A percentile compares a stretch with the other conserved stretches of the same genome.
phyloP scores from a whole-genome alignment of 1,140 invertebrate species.

The Penaeus vannamei region DNA sequence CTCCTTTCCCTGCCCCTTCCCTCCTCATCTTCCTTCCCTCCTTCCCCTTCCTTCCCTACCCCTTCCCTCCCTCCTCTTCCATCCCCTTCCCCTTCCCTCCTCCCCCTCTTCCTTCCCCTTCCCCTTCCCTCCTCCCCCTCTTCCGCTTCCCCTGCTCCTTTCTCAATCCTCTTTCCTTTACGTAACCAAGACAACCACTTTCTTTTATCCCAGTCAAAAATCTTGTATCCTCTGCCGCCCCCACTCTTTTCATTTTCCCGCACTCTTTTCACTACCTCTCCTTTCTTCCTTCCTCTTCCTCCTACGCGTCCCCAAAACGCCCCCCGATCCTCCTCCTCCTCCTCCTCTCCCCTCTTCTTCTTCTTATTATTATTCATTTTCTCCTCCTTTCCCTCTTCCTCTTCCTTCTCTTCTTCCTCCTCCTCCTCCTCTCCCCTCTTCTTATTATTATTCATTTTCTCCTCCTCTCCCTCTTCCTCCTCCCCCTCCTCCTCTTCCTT shows the following conservation, averaged over 20 bases:
- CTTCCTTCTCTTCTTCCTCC: not conserved
- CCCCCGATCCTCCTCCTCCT: too few relatives aligned
- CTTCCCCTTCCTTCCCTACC: not conserved
- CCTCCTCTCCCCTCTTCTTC: too few relatives aligned
- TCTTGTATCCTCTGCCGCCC: not conserved
- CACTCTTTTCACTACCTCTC: too few relatives aligned
- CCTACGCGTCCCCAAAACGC: too few relatives aligned
- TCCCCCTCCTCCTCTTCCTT: too few relatives aligned
- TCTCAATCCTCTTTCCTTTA: not conserved
- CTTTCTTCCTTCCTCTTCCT: too few relatives aligned
- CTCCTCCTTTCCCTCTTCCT: not conserved
- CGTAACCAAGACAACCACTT: not conserved
- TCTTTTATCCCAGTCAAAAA: not conserved
- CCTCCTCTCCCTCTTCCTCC: too few relatives aligned
- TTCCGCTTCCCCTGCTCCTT: not conserved
- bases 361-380: too few relatives aligned
- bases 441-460: not conserved
- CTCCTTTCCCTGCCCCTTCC: too few relatives aligned
- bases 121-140: not conserved
- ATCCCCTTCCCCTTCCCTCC: not conserved
- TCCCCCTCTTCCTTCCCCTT: not conserved
- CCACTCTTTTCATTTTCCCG: not conserved
- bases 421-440: too few relatives aligned
- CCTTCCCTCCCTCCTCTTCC: not conserved
- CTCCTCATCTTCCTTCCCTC: not conserved